Percentiles rank a stretch among this genome's conserved stretches.
phyloP scores from a whole-genome alignment of 2,797 vertebrate species.

The Gymnothorax reevesii region DNA sequence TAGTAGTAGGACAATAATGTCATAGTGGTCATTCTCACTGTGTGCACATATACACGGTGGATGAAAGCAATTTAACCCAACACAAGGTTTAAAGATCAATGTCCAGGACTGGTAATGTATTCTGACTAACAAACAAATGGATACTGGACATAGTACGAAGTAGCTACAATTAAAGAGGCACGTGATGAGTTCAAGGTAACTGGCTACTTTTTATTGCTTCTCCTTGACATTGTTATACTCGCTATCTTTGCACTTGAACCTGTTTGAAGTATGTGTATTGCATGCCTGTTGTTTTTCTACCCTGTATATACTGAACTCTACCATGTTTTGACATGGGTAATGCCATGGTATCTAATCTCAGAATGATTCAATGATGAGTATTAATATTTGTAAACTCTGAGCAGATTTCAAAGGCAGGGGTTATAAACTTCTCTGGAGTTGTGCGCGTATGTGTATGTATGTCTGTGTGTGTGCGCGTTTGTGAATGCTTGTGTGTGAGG shows the following conservation, averaged over 20 bases:
- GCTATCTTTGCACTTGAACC: background rate
- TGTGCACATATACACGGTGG: constrained; percentile 15
- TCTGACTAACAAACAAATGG: background rate
- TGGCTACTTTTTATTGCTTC: background rate
- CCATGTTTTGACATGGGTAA: background rate
- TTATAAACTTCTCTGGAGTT: background rate
- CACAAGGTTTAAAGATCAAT: constrained; percentile 11
- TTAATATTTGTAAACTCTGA: background rate
- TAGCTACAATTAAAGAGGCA: background rate
- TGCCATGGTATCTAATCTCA: background rate
- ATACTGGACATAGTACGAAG: background rate
- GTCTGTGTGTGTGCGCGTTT: background rate
- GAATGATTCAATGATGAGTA: background rate
- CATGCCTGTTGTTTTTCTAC: background rate
- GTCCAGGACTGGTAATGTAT: constrained; percentile 23
- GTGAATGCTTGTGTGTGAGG: background rate
- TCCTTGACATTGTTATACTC: background rate
- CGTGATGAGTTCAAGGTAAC: background rate
- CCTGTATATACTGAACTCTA: background rate
- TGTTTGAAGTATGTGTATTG: background rate
- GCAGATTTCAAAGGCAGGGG: constrained; percentile 13
- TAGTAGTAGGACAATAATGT: constrained; percentile 17
- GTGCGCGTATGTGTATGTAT: background rate
- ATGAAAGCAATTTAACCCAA: constrained; percentile 17
- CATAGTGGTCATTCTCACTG: background rate